phyloP scores from a whole-genome alignment of 2,113 vertebrate genomes.

The Dipodomys merriami region DNA sequence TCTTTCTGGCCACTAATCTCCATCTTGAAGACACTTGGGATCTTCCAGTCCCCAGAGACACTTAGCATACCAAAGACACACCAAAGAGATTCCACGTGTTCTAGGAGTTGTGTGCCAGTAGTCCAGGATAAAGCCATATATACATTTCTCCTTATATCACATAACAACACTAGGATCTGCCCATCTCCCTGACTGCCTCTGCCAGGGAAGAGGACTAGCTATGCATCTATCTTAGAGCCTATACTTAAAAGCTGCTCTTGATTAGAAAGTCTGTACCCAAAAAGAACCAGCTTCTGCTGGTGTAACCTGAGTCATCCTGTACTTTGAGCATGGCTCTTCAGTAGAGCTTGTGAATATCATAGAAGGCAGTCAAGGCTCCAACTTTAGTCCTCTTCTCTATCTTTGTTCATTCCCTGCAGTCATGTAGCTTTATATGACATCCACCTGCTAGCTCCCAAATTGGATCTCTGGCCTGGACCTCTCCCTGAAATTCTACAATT shows the following conservation, averaged over 20 bases:
- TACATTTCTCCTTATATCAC: background rate
- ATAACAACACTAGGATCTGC: background rate
- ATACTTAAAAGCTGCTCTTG: background rate
- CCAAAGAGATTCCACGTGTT: background rate
- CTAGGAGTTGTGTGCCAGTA: background rate
- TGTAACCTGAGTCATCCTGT: background rate
- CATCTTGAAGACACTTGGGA: background rate
- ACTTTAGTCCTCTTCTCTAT: background rate
- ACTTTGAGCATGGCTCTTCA: background rate
- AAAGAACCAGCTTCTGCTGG: background rate
- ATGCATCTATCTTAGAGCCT: background rate
- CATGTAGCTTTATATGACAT: background rate
- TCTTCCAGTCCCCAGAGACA: background rate
- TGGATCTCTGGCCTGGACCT: background rate
- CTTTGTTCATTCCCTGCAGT: background rate
- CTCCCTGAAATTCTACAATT: slow-evolving; percentile 27
- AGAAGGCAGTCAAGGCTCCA: background rate
- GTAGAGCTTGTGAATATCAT: background rate
- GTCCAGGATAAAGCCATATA: background rate
- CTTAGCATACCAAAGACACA: background rate
- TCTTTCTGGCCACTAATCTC: background rate
- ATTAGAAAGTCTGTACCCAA: background rate
- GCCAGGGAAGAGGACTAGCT: background rate
- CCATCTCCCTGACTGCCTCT: background rate
- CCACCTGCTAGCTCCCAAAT: background rate